A percentile compares a stretch with the other conserved stretches of the same genome.
These are phyloP conservation scores for Zenarchopterus dispar DNA, from an alignment of 2,797 vertebrate genomes.

Conservation along the genomic window DNA sequence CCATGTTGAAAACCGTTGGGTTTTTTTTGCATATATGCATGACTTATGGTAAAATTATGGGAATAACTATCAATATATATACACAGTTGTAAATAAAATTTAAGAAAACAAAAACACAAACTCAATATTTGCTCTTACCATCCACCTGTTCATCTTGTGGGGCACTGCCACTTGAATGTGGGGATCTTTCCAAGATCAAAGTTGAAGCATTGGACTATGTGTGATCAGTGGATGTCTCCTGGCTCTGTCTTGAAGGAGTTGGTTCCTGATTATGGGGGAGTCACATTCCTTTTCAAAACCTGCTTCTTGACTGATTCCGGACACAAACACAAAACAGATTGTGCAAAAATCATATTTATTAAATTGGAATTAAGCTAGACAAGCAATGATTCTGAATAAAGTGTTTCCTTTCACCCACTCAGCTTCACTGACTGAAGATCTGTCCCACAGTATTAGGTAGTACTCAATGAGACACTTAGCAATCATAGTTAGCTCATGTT, in stretches of 20 bases:
- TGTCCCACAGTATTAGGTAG: constrained; percentile 24
- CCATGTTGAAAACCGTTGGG: too few relatives aligned
- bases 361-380: constrained; percentile 6
- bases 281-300: constrained; percentile 22
- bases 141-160: constrained; percentile 4
- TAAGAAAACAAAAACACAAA: constrained; percentile 2
- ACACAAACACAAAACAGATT: constrained; percentile 8
- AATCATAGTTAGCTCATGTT: constrained; percentile 5
- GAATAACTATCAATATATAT: too few relatives aligned
- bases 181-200: constrained; percentile 21
- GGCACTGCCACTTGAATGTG: neutral
- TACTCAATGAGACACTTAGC: constrained; percentile 15
- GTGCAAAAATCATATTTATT: neutral
- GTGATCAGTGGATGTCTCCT: constrained; percentile 11
- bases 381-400: constrained; percentile 11
- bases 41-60: too few relatives aligned
- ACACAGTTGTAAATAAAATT: too few relatives aligned
- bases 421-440: neutral
- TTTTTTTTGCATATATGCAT: too few relatives aligned
- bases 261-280: constrained; percentile 9
- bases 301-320: constrained; percentile 25
- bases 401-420: constrained; percentile 22
- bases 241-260: constrained; percentile 20
- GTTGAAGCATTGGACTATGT: neutral
- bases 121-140: constrained; percentile 17